Evolutionary conservation across 2,888 invertebrate genomes (phyloP), one percentile per base, ranked within the genome.

Genomic region (Dorcus parallelipipedus): DNA sequence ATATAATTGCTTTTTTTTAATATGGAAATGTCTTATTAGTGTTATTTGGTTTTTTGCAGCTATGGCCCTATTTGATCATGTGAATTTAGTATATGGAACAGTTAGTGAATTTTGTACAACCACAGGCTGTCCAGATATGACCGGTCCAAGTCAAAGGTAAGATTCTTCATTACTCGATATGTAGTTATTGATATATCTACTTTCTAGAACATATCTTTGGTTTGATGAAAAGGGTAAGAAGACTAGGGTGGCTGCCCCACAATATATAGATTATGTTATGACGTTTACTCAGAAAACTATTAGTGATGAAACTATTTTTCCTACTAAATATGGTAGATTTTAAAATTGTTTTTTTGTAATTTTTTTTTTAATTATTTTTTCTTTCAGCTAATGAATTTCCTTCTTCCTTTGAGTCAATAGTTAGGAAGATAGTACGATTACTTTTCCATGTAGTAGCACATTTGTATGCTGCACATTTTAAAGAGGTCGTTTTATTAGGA

Each of bases 221-320:
- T 91, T 94, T 83, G 97, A 98, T 82, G 97, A 97, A 80, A 96
- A 96, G 82, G 97, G 97, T 71, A 97, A 97, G 84, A 97, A 97
- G 84, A 91, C 91, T 69, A 92, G 95, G 80, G 92, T 97, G 74
- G 93, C 97, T 68, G 97, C 97, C 71, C 96, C 97, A 72, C 97
- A 97, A 82, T 98, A 97, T 82, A 93, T 97, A 80, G 97, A 98
- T 84, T 96, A 95, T 83, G 97, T 97, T 77, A 97, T 97, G 95
- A 95, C 97, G 66, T 95, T 91, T 84, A 95, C 94, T 72, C 96
- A 97, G 82, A 95, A 95, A 83, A 95, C 94, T 70, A 91, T 97
- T 82, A 93, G 92, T 80, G 97, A 97, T 81, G 97, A 97, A 84
- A 87, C 88, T 76, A 88, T 96, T 78, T 98, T 97, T 85, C 97